Evolutionary conservation across 2,113 vertebrate species (phyloP).

Genomic region (Brachirus orientalis): DNA sequence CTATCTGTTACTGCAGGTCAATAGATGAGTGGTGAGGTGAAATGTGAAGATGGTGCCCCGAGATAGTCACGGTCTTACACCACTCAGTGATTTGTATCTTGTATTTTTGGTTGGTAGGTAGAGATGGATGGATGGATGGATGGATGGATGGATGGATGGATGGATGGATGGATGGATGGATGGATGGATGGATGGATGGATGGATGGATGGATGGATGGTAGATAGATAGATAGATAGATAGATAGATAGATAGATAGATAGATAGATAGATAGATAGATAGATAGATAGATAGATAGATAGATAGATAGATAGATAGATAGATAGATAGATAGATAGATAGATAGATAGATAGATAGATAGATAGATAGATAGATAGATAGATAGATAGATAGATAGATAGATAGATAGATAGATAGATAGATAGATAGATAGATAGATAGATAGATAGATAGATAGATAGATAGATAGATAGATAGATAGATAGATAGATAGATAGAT

Average conservation of each 20-base stretch:
- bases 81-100: neutral
- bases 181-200: slow-evolving; percentile 3
- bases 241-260: too few species aligned
- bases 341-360: too few species aligned
- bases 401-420: neutral
- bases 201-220: too few species aligned
- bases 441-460: too few species aligned
- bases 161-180: slow-evolving; percentile 4
- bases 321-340: neutral
- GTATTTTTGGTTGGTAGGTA: neutral
- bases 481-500: too few species aligned
- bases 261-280: neutral
- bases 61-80: slow-evolving; percentile 14
- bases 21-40: slow-evolving; percentile 26
- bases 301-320: neutral
- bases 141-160: slow-evolving; percentile 1
- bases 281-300: too few species aligned
- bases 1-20: slow-evolving; percentile 56
- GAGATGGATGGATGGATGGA: neutral
- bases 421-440: neutral
- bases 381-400: too few species aligned
- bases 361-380: neutral
- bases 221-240: neutral
- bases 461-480: neutral
- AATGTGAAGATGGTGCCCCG: slow-evolving; percentile 19